Evolutionary conservation across 2,888 invertebrate species (phyloP), one percentile per base, ranked within the genome.

Genomic region (Deroplatys truncata): DNA sequence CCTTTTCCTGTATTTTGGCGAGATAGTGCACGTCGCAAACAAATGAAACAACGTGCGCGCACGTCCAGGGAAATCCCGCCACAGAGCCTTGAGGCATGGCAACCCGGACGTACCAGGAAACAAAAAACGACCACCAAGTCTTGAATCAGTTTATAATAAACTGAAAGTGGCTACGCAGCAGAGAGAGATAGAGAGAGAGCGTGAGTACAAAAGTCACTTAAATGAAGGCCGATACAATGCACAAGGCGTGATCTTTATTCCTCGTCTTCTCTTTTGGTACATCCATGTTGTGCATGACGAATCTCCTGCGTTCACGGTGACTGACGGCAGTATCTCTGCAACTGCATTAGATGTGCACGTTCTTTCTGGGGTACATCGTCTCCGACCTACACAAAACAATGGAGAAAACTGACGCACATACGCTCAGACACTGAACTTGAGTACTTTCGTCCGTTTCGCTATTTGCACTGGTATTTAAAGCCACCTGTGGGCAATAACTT

Each of bases 21-120:
- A 72, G 56, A 72, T 72, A 72, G 56, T 72, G 20, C 56, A 82
- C 86, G 86, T 82, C 86, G 28, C 86, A 82, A 82, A 86, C 82
- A 86, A 86, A 86, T 86, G 28, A 86, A 86, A 86, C 84, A 56
- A 84, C 90, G 82, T 82, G 84, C 86, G 86, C 86, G 56, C 88
- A 90, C 82, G 86, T 88, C 84, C 35, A 88, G 90, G 90, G 84
- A 90, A 88, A 85, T 86, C 90, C 90, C 88, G 56, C 90, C 88
- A 31, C 82, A n/a, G 86, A 56, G 90, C 90, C 90, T 90, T 90
- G 85, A 90, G 90, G 90, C 88, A 85, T 84, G 86, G 88, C 88
- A 90, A 90, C 88, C 90, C 90, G 90, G 28, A 72, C 56, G 56
- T 72, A 72, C 56, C 20, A 25, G 9, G 56, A 72, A 20, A 72